Evolutionary conservation across 1,140 invertebrate species (phyloP).

Genomic region (Triops longicaudatus): DNA sequence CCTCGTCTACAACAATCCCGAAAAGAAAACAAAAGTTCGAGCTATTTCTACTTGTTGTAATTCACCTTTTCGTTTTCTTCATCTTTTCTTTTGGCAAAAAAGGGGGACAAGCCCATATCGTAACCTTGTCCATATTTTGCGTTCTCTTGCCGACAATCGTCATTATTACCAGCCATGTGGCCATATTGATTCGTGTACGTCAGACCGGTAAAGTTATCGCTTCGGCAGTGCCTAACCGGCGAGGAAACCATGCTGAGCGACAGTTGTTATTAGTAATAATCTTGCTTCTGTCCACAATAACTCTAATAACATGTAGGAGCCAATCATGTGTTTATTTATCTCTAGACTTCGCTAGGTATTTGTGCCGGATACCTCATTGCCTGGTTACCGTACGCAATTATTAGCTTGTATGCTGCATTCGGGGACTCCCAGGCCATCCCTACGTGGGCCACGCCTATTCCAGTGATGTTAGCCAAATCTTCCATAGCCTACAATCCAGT

Average conservation of each 20-base stretch:
- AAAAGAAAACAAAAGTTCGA: too few species aligned
- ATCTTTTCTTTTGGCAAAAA: not conserved
- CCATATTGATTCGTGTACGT: slow-evolving; percentile 28
- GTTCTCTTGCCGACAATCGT: slow-evolving; percentile 27
- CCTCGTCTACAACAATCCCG: too few species aligned
- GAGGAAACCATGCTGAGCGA: slow-evolving; percentile 25
- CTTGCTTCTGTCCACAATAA: not conserved
- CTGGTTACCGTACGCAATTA: slow-evolving; percentile 41
- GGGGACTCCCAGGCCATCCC: slow-evolving; percentile 27
- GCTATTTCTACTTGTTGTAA: not conserved
- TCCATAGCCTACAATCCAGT: slow-evolving; percentile 43
- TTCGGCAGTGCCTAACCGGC: slow-evolving; percentile 10
- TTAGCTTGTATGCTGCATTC: slow-evolving; percentile 34
- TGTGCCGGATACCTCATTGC: slow-evolving; percentile 38
- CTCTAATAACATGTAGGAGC: too few species aligned
- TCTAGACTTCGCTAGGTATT: slow-evolving; percentile 31
- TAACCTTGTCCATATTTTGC: slow-evolving; percentile 20
- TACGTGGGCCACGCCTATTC: slow-evolving; percentile 34
- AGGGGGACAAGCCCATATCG: slow-evolving; percentile 19
- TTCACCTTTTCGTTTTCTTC: not conserved
- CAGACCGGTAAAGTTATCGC: slow-evolving; percentile 20
- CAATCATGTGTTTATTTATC: not conserved
- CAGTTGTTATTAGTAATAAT: slow-evolving; percentile 27
- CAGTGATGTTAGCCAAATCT: slow-evolving; percentile 42
- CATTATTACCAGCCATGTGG: slow-evolving; percentile 26